phyloP scores from a whole-genome alignment of 2,888 invertebrate genomes.

The Apoda limacodes region DNA sequence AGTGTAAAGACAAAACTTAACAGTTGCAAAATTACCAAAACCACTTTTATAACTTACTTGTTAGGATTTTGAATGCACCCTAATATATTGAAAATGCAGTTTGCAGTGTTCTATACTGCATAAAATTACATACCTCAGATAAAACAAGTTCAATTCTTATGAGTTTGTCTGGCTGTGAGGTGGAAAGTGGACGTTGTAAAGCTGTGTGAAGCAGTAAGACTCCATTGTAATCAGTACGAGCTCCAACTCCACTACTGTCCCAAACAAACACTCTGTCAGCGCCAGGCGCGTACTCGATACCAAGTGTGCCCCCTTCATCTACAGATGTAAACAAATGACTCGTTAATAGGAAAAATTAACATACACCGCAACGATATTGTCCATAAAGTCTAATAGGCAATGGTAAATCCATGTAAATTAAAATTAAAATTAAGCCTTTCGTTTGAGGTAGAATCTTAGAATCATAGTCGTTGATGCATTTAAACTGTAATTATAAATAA shows the following conservation, averaged over 20 bases:
- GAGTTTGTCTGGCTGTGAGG: constrained; percentile 77
- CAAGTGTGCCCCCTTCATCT: constrained; percentile 75
- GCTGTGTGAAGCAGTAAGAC: constrained; percentile 90
- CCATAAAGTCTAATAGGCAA: too few species aligned
- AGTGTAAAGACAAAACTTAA: too few species aligned
- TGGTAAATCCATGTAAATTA: background rate
- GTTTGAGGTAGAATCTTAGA: too few species aligned
- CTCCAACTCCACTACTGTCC: constrained; percentile 84
- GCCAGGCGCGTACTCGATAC: constrained; percentile 80
- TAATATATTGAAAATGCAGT: too few species aligned
- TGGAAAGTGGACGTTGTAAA: constrained; percentile 84
- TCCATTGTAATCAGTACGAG: constrained; percentile 92
- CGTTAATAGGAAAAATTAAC: constrained; percentile 7
- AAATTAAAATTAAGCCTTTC: too few species aligned
- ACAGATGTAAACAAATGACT: too few species aligned
- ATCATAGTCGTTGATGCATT: too few species aligned
- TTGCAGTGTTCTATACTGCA: too few species aligned
- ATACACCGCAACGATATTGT: constrained; percentile 7
- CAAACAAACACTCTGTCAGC: constrained; percentile 88
- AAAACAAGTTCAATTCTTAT: constrained; percentile 87
- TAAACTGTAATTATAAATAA: constrained; percentile 22
- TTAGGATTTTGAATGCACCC: too few species aligned
- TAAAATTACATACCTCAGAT: constrained; percentile 75
- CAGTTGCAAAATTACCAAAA: too few species aligned
- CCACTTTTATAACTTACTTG: too few species aligned